Conservation (phyloP, 2,113 vertebrate species). For the Ceratotherium simum region DNA sequence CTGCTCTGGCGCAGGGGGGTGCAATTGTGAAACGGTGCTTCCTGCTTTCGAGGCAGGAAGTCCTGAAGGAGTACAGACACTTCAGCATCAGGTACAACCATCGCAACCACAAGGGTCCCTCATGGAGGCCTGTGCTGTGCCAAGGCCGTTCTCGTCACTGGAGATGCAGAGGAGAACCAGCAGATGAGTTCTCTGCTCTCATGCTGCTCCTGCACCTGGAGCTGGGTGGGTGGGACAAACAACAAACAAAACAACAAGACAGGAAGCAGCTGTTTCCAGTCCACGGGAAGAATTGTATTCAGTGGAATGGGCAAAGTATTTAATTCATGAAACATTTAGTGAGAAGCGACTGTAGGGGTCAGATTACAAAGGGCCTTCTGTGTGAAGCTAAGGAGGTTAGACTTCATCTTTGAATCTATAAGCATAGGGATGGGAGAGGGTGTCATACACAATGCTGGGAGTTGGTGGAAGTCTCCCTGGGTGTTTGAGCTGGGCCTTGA, state of each 20-base stretch:
- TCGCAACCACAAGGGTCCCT: accelerated
- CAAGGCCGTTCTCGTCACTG: neutral
- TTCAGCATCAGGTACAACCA: accelerated
- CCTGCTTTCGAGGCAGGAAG: accelerated
- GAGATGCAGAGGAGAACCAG: neutral
- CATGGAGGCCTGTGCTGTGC: neutral
- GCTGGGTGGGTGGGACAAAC: neutral
- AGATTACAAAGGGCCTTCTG: neutral
- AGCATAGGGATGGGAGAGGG: neutral
- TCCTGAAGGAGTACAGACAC: neutral
- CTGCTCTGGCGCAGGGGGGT: accelerated
- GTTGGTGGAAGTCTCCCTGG: neutral
- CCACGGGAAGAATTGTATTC: neutral
- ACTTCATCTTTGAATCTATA: neutral
- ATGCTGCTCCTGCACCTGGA: neutral
- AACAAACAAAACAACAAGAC: neutral
- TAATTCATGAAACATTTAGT: neutral
- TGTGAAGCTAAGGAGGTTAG: neutral
- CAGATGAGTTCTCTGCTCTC: accelerated
- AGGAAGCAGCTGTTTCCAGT: neutral
- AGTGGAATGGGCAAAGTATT: neutral
- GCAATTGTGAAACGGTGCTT: accelerated
- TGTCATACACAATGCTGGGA: neutral
- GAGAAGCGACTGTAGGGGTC: neutral
- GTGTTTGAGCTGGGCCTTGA: neutral